A percentile compares a stretch with the other conserved stretches of the same genome.
phyloP scores from a whole-genome alignment of 2,113 vertebrate genomes.

The Eurypyga helias region DNA sequence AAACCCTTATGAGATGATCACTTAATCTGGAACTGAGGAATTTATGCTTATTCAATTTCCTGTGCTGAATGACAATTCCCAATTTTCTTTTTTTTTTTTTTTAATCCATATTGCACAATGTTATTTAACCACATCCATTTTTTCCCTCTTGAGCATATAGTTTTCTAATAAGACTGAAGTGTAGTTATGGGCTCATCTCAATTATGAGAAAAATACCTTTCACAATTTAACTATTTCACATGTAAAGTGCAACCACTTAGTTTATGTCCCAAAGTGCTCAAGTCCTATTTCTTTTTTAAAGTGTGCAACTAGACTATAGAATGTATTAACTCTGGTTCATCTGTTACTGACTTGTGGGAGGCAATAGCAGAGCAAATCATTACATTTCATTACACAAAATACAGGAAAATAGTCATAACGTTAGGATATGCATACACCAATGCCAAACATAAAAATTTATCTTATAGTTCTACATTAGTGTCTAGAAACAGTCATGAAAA shows the following conservation, averaged over 20 bases:
- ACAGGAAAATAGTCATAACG: background rate
- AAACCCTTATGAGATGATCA: background rate
- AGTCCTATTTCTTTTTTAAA: background rate
- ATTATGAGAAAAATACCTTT: constrained; percentile 32
- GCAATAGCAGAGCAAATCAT: background rate
- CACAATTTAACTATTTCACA: constrained; percentile 3
- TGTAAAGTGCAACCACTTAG: background rate
- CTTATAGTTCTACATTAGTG: background rate
- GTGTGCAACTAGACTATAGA: background rate
- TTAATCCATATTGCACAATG: background rate
- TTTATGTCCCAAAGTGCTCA: background rate
- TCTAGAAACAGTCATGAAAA: background rate
- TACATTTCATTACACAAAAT: background rate
- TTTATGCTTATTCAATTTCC: background rate
- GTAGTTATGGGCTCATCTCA: background rate
- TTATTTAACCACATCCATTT: background rate
- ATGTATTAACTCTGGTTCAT: background rate
- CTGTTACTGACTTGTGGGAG: background rate
- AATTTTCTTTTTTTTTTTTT: background rate
- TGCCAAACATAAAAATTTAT: background rate
- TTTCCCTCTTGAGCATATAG: background rate
- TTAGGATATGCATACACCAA: background rate
- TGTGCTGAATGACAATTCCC: background rate
- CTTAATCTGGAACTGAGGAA: background rate
- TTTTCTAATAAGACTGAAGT: constrained; percentile 6